Evolutionary conservation across 2,113 vertebrate species (phyloP), one percentile per base, ranked within the genome.

Genomic region (Tinamus guttatus): DNA sequence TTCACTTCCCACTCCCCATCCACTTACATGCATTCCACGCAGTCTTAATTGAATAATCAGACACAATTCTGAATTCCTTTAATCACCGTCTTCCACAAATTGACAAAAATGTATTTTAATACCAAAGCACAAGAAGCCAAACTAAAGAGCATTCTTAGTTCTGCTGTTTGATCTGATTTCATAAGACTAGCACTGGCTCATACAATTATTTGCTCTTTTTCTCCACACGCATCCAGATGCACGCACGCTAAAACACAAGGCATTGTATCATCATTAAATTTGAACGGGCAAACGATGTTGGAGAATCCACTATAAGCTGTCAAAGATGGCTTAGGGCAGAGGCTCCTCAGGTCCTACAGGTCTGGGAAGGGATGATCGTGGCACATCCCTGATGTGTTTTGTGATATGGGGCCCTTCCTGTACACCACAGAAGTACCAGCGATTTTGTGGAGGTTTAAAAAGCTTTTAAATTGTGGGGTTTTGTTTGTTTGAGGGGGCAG

Each of bases 111-210:
- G 5, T 58, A 20, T 87, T 78, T 91, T 45, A 73, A 25, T 63
- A 70, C 78, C 79, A 89, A 77, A 89, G 49, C 54, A 52, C 30
- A 59, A 68, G 75, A 85, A 89, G 27, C 10, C 78, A 80, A 82
- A 89, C 74, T 56, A 74, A 82, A 94, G 34, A 87, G 76, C 32
- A 64, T 51, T 19, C 24, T 81, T 82, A 69, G 64, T 70, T 82
- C n/a, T 56, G 25, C 63, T 40, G 20, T 65, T 45, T 74, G 71
- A 80, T 94, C 93, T 85, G 59, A 27, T 87, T 83, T 87, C 54
- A 13, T 32, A 87, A 67, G 45, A 0, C 0, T 24, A 41, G 27
- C 1, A 0, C 63, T 85, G 30, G 58, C 43, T 59, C 38, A n/a
- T 56, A 1, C 78, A 74, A 92, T 64, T 78, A 81, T 41, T 65